Evolutionary conservation across 2,797 vertebrate genomes (phyloP), one percentile per base, ranked within the genome.

Genomic region (Monodelphis domestica): DNA sequence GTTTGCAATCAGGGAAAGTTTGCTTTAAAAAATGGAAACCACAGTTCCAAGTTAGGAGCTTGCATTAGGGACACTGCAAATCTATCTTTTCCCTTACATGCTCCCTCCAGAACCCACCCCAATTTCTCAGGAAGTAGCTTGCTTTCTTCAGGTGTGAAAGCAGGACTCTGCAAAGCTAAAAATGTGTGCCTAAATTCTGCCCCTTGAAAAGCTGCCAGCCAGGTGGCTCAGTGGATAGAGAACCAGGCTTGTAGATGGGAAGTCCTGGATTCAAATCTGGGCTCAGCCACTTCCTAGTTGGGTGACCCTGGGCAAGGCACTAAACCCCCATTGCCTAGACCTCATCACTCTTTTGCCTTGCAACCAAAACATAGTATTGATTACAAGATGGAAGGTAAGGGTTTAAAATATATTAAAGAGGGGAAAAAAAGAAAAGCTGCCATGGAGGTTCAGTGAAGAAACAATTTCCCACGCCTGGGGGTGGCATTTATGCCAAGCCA

Each of bases 101-200:
- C 17, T 78, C 38, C 38, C 45, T 45, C 17, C 21, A 78, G 17
- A 5, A 14, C 59, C 4, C 30, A 14, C 33, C 56, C 59, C 9
- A 56, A 89, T 90, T 94, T 94, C 94, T 88, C 87, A 54, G 93
- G 59, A 96, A 95, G 88, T 24, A 63, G 5, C 7, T 53, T 56
- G 55, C 6, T 89, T 89, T 93, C 56, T 59, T 92, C 95, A 91
- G 95, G 45, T 70, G 53, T 26, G 91, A 90, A 89, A 54, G 21
- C 29, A 89, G 84, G n/a, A 38, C n/a, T 30, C 6, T 53, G 45
- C 91, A 92, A n/a, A 2, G 50, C 45, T 88, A 90, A 4, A 33
- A 92, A 53, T 93, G 92, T 78, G 53, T 45, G 56, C 93, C 51
- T 78, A 57, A 57, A n/a, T 95, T 93, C 30, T 63, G 26, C 90